Conservation (phyloP, 2,797 vertebrate species). For the Micrastur ruficollis region DNA sequence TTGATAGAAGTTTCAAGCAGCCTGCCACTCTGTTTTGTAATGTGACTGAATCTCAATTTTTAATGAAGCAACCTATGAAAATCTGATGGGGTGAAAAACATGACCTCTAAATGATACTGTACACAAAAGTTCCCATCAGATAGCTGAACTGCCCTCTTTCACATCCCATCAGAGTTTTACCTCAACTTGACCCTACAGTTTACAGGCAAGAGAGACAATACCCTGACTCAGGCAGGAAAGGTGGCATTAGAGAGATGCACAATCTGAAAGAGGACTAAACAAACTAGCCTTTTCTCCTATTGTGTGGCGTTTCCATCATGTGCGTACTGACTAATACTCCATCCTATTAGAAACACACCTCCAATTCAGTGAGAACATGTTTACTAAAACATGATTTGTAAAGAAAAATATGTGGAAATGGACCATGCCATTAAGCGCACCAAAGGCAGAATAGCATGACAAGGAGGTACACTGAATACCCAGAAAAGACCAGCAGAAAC, state of each 20-base stretch:
- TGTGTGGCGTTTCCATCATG: constrained; percentile 55
- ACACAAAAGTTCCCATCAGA: neutral
- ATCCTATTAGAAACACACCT: constrained; percentile 58
- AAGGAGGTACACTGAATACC: neutral
- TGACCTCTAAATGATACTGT: constrained; percentile 59
- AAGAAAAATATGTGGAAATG: constrained; percentile 23
- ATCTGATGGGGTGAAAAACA: constrained; percentile 63
- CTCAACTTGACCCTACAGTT: constrained; percentile 65
- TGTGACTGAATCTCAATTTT: constrained; percentile 71
- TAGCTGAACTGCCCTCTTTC: constrained; percentile 5
- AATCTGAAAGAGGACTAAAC: constrained; percentile 67
- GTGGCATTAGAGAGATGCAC: constrained; percentile 70
- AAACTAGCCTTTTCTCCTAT: constrained; percentile 67
- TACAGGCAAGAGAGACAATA: constrained; percentile 60
- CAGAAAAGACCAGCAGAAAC: constrained; percentile 40
- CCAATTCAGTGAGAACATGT: constrained; percentile 46
- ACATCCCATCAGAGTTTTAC: constrained; percentile 44
- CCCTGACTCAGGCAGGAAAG: constrained; percentile 78
- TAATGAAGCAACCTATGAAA: constrained; percentile 72
- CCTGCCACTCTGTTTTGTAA: constrained; percentile 68
- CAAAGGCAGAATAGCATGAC: constrained; percentile 16
- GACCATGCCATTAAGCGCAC: neutral
- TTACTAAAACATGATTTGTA: constrained; percentile 45
- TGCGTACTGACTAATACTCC: constrained; percentile 59
- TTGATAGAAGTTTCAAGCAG: constrained; percentile 71